phyloP scores from a whole-genome alignment of 2,888 invertebrate genomes.

The Cylindroiulus punctatus region DNA sequence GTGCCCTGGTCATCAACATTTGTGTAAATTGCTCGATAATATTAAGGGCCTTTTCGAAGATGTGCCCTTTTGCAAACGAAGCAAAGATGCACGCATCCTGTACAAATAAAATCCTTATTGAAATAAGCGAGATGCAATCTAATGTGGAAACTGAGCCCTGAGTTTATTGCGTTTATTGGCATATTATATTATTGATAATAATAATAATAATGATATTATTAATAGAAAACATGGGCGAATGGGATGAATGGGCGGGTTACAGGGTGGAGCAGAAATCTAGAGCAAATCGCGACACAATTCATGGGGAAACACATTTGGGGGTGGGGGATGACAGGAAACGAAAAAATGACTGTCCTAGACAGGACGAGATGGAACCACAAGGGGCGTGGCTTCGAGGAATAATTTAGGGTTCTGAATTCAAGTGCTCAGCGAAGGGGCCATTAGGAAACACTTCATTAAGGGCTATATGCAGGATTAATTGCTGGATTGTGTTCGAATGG shows the following conservation, averaged over 20 bases:
- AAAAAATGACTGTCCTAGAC: not conserved
- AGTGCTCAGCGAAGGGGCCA: not conserved
- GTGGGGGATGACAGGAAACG: not conserved
- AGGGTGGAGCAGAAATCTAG: not conserved
- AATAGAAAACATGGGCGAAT: not conserved
- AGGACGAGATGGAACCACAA: not conserved
- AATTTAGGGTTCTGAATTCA: not conserved
- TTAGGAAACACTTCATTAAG: not conserved
- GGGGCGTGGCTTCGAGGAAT: not conserved
- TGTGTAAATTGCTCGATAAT: too few species aligned
- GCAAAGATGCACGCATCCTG: too few species aligned
- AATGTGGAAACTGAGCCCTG: constrained; percentile 18
- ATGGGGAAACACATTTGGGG: too few species aligned
- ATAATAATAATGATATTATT: not conserved
- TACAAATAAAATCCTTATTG: not conserved
- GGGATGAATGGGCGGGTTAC: not conserved
- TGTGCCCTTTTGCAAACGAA: too few species aligned
- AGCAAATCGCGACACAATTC: not conserved
- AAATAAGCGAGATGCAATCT: not conserved
- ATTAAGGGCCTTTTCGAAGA: too few species aligned
- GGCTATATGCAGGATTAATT: too few species aligned
- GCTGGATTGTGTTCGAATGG: not conserved
- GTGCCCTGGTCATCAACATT: too few species aligned
- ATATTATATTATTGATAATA: constrained; percentile 2
- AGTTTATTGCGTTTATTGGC: constrained; percentile 18